These are phyloP conservation scores for Takifugu bimaculatus DNA, from an alignment of 2,113 vertebrate genomes.

Conservation along the genomic window DNA sequence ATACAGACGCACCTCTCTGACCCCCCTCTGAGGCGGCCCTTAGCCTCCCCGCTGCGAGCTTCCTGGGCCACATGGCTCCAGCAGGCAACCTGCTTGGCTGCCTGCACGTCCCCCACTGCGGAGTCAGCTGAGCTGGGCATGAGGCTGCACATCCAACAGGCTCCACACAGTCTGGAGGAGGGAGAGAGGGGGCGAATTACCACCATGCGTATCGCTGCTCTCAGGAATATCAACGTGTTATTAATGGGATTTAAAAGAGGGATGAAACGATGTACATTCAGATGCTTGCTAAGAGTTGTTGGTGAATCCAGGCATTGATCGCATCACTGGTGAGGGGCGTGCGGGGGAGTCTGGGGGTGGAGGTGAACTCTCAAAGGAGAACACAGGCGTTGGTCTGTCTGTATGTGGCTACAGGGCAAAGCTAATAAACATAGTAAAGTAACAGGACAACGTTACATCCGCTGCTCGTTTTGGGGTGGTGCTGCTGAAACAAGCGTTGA, in stretches of 20 bases:
- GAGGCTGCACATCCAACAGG: slow-evolving; percentile 57
- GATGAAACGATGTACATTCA: slow-evolving; percentile 6
- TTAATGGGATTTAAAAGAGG: background rate
- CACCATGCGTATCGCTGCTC: too few relatives aligned
- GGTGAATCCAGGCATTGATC: slow-evolving; percentile 11
- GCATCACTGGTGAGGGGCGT: too few relatives aligned
- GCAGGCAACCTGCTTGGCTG: slow-evolving; percentile 46
- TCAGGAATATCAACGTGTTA: too few relatives aligned
- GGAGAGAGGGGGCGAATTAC: background rate
- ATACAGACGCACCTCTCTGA: slow-evolving; percentile 43
- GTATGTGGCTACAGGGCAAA: too few relatives aligned
- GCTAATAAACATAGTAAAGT: too few relatives aligned
- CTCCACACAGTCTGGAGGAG: slow-evolving; percentile 36
- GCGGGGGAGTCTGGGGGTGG: too few relatives aligned
- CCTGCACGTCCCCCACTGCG: slow-evolving; percentile 52
- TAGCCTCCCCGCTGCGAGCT: slow-evolving; percentile 55
- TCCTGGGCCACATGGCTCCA: slow-evolving; percentile 65
- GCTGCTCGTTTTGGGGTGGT: too few relatives aligned
- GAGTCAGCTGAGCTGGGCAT: slow-evolving; percentile 60
- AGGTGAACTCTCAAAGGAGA: too few relatives aligned
- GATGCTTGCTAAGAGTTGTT: slow-evolving; percentile 22
- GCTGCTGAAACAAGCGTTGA: too few relatives aligned
- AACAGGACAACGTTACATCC: too few relatives aligned
- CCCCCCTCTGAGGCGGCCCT: slow-evolving; percentile 35
- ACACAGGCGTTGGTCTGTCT: too few relatives aligned